Conservation (phyloP, 1,140 invertebrate species). For the Papilio machaon region DNA sequence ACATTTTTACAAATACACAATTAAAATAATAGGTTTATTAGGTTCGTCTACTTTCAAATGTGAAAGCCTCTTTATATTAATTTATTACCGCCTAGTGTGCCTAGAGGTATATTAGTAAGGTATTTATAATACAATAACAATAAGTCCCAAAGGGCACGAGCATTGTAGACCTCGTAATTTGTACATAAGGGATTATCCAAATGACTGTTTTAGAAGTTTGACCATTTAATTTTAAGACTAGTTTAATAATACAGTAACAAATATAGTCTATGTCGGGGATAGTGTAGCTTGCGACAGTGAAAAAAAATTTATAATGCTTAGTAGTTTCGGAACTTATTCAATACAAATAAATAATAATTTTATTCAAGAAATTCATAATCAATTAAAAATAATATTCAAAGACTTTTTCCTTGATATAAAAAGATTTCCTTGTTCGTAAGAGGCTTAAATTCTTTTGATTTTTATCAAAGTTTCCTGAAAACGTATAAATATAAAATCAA, state of each 20-base stretch:
- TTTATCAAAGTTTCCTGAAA: slow-evolving; percentile 20
- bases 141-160: slow-evolving; percentile 44
- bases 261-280: too few relatives aligned
- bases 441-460: slow-evolving; percentile 31
- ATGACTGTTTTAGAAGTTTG: not conserved
- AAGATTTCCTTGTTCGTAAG: slow-evolving; percentile 3
- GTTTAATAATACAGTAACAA: not conserved
- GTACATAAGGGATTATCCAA: not conserved
- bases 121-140: slow-evolving; percentile 9
- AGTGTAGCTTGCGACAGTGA: too few relatives aligned
- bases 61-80: slow-evolving; percentile 59
- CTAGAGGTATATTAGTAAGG: slow-evolving; percentile 40
- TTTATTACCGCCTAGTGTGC: slow-evolving; percentile 47
- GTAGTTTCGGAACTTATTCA: too few relatives aligned
- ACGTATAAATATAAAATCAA: not conserved
- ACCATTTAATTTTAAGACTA: too few relatives aligned
- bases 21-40: not conserved
- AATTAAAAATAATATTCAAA: slow-evolving; percentile 1
- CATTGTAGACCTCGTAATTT: slow-evolving; percentile 2
- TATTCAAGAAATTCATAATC: not conserved
- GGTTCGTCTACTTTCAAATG: slow-evolving; percentile 19
- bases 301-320: too few relatives aligned
- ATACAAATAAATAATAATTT: too few relatives aligned
- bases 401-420: not conserved
- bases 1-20: too few relatives aligned